These are phyloP conservation scores for Neopelma chrysocephalum DNA, from an alignment of 2,797 vertebrate genomes.

Conservation along the genomic window DNA sequence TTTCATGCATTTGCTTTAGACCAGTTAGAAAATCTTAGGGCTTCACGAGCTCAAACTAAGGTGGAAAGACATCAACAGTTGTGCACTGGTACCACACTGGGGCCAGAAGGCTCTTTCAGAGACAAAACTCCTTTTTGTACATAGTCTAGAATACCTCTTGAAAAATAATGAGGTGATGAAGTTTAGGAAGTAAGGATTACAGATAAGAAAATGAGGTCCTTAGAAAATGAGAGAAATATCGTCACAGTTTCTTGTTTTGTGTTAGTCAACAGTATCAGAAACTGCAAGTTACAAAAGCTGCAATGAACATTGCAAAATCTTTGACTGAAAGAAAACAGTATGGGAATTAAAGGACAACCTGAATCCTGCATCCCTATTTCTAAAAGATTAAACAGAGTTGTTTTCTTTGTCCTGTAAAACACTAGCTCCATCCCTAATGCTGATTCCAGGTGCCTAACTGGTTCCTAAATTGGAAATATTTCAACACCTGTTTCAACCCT, in stretches of 20 bases:
- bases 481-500: not conserved
- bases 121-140: not conserved
- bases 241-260: not conserved
- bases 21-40: not conserved
- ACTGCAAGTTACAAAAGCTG: not conserved
- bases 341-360: not conserved
- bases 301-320: not conserved
- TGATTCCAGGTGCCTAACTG: not conserved
- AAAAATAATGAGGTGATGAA: not conserved
- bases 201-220: not conserved
- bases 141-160: not conserved
- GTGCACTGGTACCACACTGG: not conserved
- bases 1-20: not conserved
- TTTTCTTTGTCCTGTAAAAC: not conserved
- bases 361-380: not conserved
- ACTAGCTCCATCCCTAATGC: not conserved
- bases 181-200: not conserved
- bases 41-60: not conserved
- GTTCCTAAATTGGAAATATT: not conserved
- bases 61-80: not conserved
- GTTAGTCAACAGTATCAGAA: not conserved
- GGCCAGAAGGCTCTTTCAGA: not conserved
- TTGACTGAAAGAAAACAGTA: not conserved
- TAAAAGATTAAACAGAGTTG: not conserved
- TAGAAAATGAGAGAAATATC: not conserved